Base-by-base conservation (phyloP, 2,797 vertebrate genomes). In the Ctenosaura bakeri region DNA sequence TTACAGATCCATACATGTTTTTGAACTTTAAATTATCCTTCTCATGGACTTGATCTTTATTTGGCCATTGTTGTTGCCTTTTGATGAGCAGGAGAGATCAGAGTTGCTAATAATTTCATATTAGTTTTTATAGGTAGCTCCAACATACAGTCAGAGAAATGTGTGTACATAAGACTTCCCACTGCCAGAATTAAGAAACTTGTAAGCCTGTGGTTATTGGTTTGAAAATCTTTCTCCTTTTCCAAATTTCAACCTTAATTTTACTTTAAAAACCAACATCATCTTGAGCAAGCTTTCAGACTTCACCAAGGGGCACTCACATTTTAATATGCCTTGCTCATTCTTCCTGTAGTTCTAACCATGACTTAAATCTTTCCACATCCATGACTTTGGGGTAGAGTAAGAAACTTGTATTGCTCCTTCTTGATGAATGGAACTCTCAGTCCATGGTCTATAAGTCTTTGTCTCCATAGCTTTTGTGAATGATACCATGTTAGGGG, bases 221-320 rank as follows among this genome's bases (percentile, higher is more conserved):
- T 79, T 88, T 80, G 59, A 77, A 89, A 88, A 16, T n/a, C 76
- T 90, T 16, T 52, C 54, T 59, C 78, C 80, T 87, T 8, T 88
- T 6, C 1, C 92, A 90, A 32, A 76, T 90, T 83, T 81, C 89
- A 90, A 88, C 91, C 91, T 95, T 95, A 91, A 92, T 84, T 54
- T 62, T 59, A 38, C n/a, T 69, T 86, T 66, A 32, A 77, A 82
- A 46, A 46, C 38, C 13, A 64, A 26, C 50, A 73, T 6, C n/a
- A 46, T 42, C n/a, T 6, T 46, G 50, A 77, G 62, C 9, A 74
- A 0, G 0, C 29, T 85, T 62, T 38, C 69, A 50, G 20, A 84
- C 32, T 76, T 9, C 66, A 88, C 66, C 85, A 89, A n/a, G 24
- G 52, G 85, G 10, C 2, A 4, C 50, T 35, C 1, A 0, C 29